A percentile compares a stretch with the other conserved stretches of the same genome.
Conservation (phyloP, 2,888 invertebrate species). For the Hyposoter dolosus region DNA sequence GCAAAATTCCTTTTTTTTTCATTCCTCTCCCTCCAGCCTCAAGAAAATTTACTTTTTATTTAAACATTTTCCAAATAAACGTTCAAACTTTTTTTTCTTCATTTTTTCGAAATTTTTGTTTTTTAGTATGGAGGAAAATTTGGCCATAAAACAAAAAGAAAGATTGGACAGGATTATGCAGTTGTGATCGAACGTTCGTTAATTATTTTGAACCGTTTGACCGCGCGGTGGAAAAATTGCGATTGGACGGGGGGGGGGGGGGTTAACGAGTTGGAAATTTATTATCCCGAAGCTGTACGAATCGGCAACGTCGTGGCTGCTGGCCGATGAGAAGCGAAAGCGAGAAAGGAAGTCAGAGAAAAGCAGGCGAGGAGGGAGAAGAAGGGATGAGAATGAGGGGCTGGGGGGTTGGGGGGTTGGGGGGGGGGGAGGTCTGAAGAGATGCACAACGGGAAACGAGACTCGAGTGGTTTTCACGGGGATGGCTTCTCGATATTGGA, state of each 20-base stretch:
- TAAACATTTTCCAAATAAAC: no score
- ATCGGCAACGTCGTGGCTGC: slow-evolving; percentile 51
- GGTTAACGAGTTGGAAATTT: slow-evolving; percentile 60
- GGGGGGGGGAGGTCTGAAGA: slow-evolving; percentile 14
- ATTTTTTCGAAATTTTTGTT: neutral
- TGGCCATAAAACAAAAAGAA: neutral
- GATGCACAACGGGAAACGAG: slow-evolving; percentile 47
- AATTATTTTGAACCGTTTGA: slow-evolving; percentile 64
- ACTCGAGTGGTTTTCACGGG: slow-evolving; percentile 65
- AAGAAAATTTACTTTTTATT: neutral
- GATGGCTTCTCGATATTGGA: slow-evolving; percentile 70
- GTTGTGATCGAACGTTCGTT: slow-evolving; percentile 55
- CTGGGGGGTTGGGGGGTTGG: no score
- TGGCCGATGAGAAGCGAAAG: slow-evolving; percentile 34
- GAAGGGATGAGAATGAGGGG: neutral
- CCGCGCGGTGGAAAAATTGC: slow-evolving; percentile 15
- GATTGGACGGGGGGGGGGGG: neutral
- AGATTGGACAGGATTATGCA: slow-evolving; percentile 33
- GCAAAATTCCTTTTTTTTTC: neutral
- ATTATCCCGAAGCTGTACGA: slow-evolving; percentile 53
- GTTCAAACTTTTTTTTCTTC: neutral
- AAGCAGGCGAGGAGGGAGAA: neutral
- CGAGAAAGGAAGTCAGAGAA: neutral
- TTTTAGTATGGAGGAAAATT: no score
- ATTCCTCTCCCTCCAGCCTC: neutral